Conservation (phyloP, 1,140 invertebrate genomes). For the Zaprionus capensis region DNA sequence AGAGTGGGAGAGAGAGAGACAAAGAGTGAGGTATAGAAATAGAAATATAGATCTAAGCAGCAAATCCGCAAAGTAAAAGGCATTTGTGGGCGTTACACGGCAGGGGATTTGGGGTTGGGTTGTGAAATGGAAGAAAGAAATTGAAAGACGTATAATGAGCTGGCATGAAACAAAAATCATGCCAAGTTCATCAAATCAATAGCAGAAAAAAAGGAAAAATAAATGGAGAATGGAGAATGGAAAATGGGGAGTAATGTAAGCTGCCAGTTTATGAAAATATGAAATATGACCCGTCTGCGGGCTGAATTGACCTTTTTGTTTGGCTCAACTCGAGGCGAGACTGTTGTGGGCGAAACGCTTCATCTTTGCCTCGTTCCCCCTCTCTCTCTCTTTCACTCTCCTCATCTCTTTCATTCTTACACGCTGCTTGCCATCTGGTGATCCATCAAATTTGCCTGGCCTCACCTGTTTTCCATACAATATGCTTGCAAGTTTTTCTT, state of each 20-base stretch:
- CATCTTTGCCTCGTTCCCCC: background rate
- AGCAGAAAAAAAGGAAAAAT: background rate
- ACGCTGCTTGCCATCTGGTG: conserved; percentile 42
- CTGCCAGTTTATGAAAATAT: conserved; percentile 74
- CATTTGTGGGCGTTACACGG: conserved; percentile 28
- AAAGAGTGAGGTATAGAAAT: background rate
- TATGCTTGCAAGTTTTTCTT: conserved; percentile 57
- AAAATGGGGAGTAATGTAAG: conserved; percentile 54
- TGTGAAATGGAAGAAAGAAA: conserved; percentile 51
- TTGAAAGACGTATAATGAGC: conserved; percentile 80
- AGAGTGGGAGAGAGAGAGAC: background rate
- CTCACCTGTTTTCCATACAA: conserved; percentile 71
- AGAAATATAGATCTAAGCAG: conserved; percentile 29
- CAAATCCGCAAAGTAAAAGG: conserved; percentile 72
- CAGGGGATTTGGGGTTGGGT: conserved; percentile 1
- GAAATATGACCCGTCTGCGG: conserved; percentile 56
- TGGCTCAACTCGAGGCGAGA: background rate
- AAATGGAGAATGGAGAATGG: background rate
- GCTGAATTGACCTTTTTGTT: conserved; percentile 26
- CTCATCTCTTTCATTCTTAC: background rate
- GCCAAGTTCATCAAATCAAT: conserved; percentile 72
- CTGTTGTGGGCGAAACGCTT: background rate
- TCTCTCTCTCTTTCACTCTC: background rate
- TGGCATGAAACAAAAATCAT: conserved; percentile 79
- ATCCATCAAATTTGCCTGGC: conserved; percentile 69